Percentiles rank a stretch among this genome's conserved stretches.
Conservation (phyloP, 2,888 invertebrate species). For the Geophilus truncorum region DNA sequence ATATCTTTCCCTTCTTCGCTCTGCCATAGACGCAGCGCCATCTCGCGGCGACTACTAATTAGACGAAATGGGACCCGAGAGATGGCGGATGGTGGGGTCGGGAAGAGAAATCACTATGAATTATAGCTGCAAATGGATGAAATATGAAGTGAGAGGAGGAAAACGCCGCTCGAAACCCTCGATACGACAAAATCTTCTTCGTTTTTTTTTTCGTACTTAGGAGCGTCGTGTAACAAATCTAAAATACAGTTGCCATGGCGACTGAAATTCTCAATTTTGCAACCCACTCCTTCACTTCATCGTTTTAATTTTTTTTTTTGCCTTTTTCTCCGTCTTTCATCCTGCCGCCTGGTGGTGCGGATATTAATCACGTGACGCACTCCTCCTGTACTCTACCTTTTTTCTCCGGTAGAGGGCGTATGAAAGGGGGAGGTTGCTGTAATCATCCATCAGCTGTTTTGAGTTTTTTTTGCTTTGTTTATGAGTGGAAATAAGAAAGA, state of each 20-base stretch:
- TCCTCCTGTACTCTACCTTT: too few species aligned
- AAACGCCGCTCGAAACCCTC: too few species aligned
- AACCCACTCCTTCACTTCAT: not conserved
- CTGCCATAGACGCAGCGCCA: too few species aligned
- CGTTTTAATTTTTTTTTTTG: not conserved
- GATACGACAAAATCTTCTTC: not conserved
- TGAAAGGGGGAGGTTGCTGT: too few species aligned
- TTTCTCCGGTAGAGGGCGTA: too few species aligned
- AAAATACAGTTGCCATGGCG: not conserved
- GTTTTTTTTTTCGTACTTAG: too few species aligned
- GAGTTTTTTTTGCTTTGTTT: too few species aligned
- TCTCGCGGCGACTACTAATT: not conserved
- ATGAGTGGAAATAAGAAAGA: too few species aligned
- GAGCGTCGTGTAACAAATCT: not conserved
- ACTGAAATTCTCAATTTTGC: not conserved
- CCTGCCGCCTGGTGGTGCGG: not conserved
- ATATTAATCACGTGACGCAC: slow-evolving; percentile 4
- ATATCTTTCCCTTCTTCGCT: too few species aligned
- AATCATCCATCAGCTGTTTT: not conserved
- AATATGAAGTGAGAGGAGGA: not conserved
- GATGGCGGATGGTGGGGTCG: not conserved
- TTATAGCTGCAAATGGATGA: not conserved
- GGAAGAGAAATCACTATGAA: not conserved
- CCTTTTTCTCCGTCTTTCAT: not conserved
- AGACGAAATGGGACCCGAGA: not conserved